Conservation (phyloP, 2,797 vertebrate species). For the Australoheros facetus region DNA sequence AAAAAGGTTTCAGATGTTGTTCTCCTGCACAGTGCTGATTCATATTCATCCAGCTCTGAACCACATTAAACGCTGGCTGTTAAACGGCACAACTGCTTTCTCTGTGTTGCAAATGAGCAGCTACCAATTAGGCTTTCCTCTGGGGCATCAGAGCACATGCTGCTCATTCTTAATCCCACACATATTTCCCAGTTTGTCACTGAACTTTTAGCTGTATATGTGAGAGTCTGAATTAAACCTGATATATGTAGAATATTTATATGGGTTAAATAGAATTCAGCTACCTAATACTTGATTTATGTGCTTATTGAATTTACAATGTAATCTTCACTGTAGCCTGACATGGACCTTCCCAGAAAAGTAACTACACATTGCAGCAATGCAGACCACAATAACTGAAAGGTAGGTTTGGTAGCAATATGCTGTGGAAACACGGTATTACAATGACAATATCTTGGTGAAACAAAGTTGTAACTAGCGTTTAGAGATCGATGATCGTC, state of each 20-base stretch:
- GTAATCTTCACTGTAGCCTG: too few species aligned
- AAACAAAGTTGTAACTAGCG: too few species aligned
- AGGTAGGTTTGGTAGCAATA: too few species aligned
- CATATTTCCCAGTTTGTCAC: background rate
- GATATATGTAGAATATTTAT: background rate
- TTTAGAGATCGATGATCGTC: too few species aligned
- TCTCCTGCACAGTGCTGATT: background rate
- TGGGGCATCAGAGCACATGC: background rate
- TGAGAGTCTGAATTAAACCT: background rate
- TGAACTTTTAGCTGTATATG: background rate
- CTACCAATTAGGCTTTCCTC: background rate
- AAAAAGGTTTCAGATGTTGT: constrained; percentile 11
- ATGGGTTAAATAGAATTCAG: background rate
- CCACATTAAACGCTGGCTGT: background rate
- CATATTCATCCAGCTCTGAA: background rate
- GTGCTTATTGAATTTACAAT: too few species aligned
- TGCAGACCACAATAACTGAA: too few species aligned
- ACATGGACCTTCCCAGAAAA: too few species aligned
- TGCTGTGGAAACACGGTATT: too few species aligned
- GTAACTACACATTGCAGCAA: too few species aligned
- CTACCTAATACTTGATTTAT: too few species aligned
- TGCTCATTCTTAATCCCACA: background rate
- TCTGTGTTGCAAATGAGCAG: background rate
- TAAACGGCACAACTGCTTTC: background rate
- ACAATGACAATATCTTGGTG: too few species aligned